Evolutionary conservation across 2,888 invertebrate genomes (phyloP), one percentile per base, ranked within the genome.

Genomic region (Nomada lathburiana): DNA sequence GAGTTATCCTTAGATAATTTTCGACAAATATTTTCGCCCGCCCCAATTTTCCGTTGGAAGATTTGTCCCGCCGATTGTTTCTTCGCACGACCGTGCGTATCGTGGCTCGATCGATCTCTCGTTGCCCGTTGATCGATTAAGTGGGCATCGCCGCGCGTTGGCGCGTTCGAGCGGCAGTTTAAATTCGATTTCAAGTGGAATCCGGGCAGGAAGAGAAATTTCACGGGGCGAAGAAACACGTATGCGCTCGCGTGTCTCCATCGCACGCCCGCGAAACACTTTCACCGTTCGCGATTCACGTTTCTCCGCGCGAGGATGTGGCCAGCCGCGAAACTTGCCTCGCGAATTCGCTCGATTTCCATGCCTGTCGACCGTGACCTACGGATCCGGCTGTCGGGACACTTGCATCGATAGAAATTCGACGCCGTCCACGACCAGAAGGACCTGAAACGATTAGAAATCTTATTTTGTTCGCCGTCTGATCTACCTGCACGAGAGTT

Each of bases 211-310:
- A 77, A 72, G 78, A 80, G 80, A 80, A 80, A 80, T 80, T 57
- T 72, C 52, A 10, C 74, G n/a, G 11, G 47, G 20, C 23, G 59
- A 47, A 47, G 44, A 4, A 60, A 16, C 23, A 44, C 44, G 13
- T 16, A 65, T 76, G 74, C 44, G 62, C 44, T 63, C 57, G 72
- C 71, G 77, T 62, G 77, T 59, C 75, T 63, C 59, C n/a, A 60
- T 69, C 68, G 26, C 65, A 53, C 63, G 42, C 52, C 44, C n/a
- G 65, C 65, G 57, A 55, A 83, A 81, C 86, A 92, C 91, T 91
- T 90, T 92, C 91, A 90, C 91, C 89, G 81, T 83, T 88, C 86
- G 84, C 83, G 82, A 82, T 71, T 84, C 82, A 79, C 88, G 83
- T 88, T 86, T 90, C 86, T 85, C 87, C 84, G 76, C n/a, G 68